Evolutionary conservation across 2,797 vertebrate genomes (phyloP).

Genomic region (Carduelis carduelis): DNA sequence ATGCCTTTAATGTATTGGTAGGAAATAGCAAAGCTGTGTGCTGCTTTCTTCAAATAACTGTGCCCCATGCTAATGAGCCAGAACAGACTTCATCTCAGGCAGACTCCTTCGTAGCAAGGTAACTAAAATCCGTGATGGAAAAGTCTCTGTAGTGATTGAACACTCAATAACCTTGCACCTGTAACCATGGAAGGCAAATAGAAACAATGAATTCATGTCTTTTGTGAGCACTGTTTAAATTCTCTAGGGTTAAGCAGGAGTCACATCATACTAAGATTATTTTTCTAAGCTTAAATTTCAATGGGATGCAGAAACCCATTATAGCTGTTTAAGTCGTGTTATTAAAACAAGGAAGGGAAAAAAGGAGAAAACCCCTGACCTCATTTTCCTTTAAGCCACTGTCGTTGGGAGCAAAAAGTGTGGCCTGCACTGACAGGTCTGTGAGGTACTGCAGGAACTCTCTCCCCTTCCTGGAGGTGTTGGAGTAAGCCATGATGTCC

Average conservation of each 20-base stretch:
- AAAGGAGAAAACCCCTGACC: conserved; percentile 63
- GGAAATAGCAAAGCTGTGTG: neutral
- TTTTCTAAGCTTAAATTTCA: neutral
- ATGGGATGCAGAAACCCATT: neutral
- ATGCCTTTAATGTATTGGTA: neutral
- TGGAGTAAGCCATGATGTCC: conserved; percentile 86
- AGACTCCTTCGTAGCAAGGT: neutral
- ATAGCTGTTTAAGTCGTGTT: neutral
- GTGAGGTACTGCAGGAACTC: conserved; percentile 80
- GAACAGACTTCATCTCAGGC: neutral
- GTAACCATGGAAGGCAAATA: neutral
- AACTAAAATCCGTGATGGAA: neutral
- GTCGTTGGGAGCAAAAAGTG: conserved; percentile 89
- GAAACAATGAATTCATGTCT: neutral
- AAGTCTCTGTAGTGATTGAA: neutral
- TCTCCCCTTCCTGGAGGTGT: conserved; percentile 76
- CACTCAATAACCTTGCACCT: neutral
- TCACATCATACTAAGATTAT: neutral
- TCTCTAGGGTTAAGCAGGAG: neutral
- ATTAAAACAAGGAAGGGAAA: neutral
- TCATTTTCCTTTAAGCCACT: conserved; percentile 79
- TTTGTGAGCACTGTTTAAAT: neutral
- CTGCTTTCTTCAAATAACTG: neutral
- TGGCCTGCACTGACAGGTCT: conserved; percentile 77
- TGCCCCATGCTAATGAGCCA: neutral